Evolutionary conservation across 2,797 vertebrate species (phyloP), one percentile per base, ranked within the genome.

Genomic region (Acrossocheilus wenchowensis): DNA sequence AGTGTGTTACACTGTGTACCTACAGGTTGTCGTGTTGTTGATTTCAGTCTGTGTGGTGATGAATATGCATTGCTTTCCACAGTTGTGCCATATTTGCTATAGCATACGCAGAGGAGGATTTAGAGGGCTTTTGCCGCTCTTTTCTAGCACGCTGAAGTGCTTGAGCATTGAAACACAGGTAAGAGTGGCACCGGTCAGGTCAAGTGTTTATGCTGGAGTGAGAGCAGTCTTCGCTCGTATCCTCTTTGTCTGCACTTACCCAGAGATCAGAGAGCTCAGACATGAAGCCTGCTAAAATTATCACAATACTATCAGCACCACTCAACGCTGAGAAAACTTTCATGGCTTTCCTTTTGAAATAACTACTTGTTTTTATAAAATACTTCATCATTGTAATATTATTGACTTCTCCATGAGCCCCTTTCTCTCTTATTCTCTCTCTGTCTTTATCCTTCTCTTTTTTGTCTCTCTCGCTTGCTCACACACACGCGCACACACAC

Each of bases 131-230:
- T 78, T 50, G 81, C 62, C 50, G 83, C 72, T 86, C 75, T 86
- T 73, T 77, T 86, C 66, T 69, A 64, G 86, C 87, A 78, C 71
- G 62, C 75, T 84, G 82, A 83, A 88, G 84, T 86, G 89, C 86
- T 85, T 83, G 68, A 89, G 84, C 81, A 78, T 85, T 81, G 89
- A 78, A 89, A 87, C 79, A 84, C 81, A 85, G 86, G 89, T 86
- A 87, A 86, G 78, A 66, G 74, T 66, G 81, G 84, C 84, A 89
- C 84, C 64, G 86, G 87, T 74, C 86, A 85, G 90, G 90, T 91
- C 88, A 90, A 90, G 90, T 91, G 90, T 91, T 91, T 88, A 86
- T 81, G 87, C 82, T 87, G 66, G 86, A 83, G 83, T 77, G 39
- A 89, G 78, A 87, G 81, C 88, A 78, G 78, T 81, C 88, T 88